Evolutionary conservation across 2,113 vertebrate genomes (phyloP).

Genomic region (Psophia crepitans): DNA sequence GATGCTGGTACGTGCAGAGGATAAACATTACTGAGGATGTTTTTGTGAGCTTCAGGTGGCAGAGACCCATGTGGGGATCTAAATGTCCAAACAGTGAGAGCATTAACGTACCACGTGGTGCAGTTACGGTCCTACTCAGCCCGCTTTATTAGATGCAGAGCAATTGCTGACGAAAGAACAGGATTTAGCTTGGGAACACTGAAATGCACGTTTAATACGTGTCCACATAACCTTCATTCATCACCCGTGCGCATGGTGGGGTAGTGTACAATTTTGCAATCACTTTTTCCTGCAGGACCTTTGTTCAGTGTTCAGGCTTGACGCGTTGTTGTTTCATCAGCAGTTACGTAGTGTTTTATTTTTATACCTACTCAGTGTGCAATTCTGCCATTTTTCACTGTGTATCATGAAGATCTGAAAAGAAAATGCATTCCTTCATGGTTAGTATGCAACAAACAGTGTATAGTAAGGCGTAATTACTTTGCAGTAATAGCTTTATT

Average conservation of each 20-base stretch:
- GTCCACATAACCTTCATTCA: rapidly evolving
- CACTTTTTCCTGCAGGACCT: background rate
- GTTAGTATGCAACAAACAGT: background rate
- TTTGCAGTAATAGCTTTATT: background rate
- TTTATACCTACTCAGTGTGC: background rate
- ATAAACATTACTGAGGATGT: rapidly evolving
- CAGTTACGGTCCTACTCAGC: background rate
- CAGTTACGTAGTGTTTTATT: background rate
- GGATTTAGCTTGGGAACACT: background rate
- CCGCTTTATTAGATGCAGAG: background rate
- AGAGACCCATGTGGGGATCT: background rate
- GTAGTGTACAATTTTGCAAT: background rate
- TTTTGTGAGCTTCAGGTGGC: background rate
- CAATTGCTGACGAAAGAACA: background rate
- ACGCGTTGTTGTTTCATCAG: background rate
- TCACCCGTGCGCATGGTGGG: background rate
- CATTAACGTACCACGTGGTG: rapidly evolving
- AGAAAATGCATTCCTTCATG: background rate
- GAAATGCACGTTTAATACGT: rapidly evolving
- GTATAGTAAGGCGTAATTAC: background rate
- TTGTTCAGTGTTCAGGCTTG: background rate
- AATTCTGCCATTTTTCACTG: background rate
- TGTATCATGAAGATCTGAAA: background rate
- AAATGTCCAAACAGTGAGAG: background rate
- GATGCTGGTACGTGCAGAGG: background rate